Base-by-base conservation (phyloP, 2,797 vertebrate species). In the Stomatorhinus walkeri region DNA sequence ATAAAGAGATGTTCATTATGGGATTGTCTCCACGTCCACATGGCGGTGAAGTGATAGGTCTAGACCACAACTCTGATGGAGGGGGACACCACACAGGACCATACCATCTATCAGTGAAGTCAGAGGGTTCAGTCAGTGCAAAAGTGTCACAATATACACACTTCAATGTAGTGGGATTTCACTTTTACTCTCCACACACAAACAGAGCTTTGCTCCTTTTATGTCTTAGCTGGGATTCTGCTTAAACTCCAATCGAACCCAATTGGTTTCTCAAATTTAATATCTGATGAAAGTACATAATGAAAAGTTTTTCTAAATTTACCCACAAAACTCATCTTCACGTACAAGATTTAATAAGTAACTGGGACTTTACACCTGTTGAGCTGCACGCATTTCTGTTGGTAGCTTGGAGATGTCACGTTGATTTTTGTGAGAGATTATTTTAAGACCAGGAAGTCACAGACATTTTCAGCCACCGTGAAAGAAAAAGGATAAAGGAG, bases 21-120 rank as follows among this genome's bases (percentile, higher is more conserved):
- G 89, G 92, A 92, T 92, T 92, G 64, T 48, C 32, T 72, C 52
- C 56, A 89, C 68, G 54, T 52, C 89, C 89, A 91, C 90, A 89
- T 90, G 90, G 52, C 12, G 32, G 72, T 22, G 24, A 43, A 8
- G 19, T 12, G 16, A 54, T 24, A 52, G 32, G 54, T 14, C 16
- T n/a, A 28, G 10, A 83, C 68, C 81, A 89, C 28, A 76, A 52
- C 68, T 28, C 46, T 16, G 79, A 85, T n/a, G n/a, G 87, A 7
- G 79, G 9, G 88, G 54, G 81, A 54, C 1, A 12, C 22, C 56
- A 43, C 1, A 28, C 9, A 84, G 88, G 86, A 49, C 36, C 0
- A 4, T 87, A 89, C 88, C 87, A 90, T 88, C 24, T 52, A 54
- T 14, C 14, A 19, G 14, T 19, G 4, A 49, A 51, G 48, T 10